Conservation (phyloP, 2,797 vertebrate genomes). For the Chiroxiphia lanceolata region DNA sequence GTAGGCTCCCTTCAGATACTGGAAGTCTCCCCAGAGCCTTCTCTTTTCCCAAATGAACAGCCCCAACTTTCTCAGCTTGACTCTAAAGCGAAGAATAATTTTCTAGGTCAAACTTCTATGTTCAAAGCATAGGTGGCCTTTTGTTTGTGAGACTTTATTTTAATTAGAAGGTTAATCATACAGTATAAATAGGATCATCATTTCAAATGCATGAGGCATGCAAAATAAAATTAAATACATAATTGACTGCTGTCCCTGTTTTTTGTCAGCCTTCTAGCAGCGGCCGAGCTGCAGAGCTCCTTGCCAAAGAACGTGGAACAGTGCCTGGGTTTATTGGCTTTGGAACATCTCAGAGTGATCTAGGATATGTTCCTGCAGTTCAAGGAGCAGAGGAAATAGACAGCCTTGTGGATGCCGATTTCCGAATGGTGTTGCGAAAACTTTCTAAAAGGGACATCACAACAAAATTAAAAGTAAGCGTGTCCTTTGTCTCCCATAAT, state of each 20-base stretch:
- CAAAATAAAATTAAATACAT: not conserved
- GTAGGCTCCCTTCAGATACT: not conserved
- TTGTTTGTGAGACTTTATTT: not conserved
- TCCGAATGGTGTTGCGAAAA: slow-evolving; percentile 94
- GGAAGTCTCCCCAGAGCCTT: not conserved
- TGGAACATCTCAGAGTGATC: slow-evolving; percentile 84
- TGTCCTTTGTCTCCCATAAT: not conserved
- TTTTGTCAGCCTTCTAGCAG: slow-evolving; percentile 91
- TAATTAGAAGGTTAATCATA: not conserved
- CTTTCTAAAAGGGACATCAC: slow-evolving; percentile 93
- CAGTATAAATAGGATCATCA: not conserved
- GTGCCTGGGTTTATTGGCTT: slow-evolving; percentile 96
- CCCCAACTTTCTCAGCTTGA: not conserved
- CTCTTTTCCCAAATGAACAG: not conserved
- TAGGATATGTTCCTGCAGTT: slow-evolving; percentile 92
- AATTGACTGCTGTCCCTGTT: not conserved
- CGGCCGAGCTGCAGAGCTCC: slow-evolving; percentile 90
- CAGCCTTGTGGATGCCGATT: slow-evolving; percentile 93
- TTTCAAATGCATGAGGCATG: not conserved
- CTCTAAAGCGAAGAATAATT: not conserved
- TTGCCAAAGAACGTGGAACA: slow-evolving; percentile 89
- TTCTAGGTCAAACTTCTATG: not conserved
- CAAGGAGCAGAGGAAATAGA: slow-evolving; percentile 96
- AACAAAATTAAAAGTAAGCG: slow-evolving; percentile 91
- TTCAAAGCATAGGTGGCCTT: not conserved